Percentiles rank a stretch among this genome's conserved stretches.
phyloP scores from a whole-genome alignment of 1,140 invertebrate genomes.

The Pteromalus puparum region DNA sequence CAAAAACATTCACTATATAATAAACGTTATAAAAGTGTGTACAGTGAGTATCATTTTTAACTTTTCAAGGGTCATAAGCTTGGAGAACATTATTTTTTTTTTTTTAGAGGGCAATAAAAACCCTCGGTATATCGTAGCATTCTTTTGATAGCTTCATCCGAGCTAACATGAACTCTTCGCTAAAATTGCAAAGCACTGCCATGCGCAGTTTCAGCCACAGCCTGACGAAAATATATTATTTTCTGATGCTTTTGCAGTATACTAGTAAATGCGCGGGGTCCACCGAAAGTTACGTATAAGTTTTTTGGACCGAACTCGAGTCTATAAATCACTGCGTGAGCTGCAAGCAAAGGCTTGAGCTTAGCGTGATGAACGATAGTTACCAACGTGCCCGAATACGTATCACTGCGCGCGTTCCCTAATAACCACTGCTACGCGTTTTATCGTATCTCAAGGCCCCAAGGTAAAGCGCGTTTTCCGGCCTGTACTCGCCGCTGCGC shows the following conservation, averaged over 20 bases:
- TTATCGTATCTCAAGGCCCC: slow-evolving; percentile 45
- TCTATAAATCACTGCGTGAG: neutral
- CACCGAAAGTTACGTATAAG: no score
- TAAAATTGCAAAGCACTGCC: neutral
- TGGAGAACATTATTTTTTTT: slow-evolving; percentile 36
- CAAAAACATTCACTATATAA: slow-evolving; percentile 7
- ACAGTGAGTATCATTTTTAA: neutral
- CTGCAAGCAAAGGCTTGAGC: neutral
- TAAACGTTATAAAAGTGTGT: neutral
- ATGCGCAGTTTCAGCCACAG: neutral
- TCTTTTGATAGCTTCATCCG: neutral
- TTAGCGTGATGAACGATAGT: neutral
- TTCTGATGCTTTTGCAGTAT: no score
- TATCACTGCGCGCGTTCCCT: slow-evolving; percentile 44
- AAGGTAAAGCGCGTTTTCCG: neutral
- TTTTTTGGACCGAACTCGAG: neutral
- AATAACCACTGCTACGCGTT: slow-evolving; percentile 43
- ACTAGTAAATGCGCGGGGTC: neutral
- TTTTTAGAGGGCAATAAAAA: neutral
- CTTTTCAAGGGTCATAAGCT: neutral
- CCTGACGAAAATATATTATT: no score
- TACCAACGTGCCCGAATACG: neutral
- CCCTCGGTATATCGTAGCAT: neutral
- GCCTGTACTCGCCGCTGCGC: neutral
- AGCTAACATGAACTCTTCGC: neutral